Conservation (phyloP, 2,113 vertebrate genomes). For the Glareola pratincola region DNA sequence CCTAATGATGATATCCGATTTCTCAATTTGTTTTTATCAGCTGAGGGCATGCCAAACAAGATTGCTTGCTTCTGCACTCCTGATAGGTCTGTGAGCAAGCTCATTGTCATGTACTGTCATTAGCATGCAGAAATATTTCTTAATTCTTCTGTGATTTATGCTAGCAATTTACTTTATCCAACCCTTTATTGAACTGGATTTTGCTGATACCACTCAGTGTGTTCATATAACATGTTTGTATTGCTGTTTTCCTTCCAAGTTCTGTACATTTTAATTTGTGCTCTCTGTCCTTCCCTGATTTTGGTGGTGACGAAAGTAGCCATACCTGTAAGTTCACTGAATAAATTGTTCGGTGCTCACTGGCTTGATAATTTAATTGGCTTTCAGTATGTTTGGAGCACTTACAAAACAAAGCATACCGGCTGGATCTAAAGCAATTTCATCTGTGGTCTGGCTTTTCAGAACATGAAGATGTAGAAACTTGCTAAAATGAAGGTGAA, state of each 20-base stretch:
- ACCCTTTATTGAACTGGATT: background rate
- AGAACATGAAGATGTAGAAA: background rate
- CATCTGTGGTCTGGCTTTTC: background rate
- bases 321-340: background rate
- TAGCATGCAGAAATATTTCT: background rate
- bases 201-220: background rate
- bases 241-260: background rate
- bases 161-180: background rate
- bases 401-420: background rate
- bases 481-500: background rate
- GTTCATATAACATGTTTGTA: background rate
- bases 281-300: background rate
- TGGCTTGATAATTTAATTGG: background rate
- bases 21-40: background rate
- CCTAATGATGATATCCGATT: background rate
- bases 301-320: background rate
- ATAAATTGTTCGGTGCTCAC: background rate
- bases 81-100: background rate
- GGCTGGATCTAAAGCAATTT: background rate
- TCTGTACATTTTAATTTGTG: background rate
- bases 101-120: background rate
- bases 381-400: background rate
- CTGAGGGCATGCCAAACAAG: background rate
- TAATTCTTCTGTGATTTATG: background rate
- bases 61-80: background rate